Percentiles rank a stretch among this genome's conserved stretches.
These are phyloP conservation scores for Hemitrygon akajei DNA, from an alignment of 2,797 vertebrate species.

Conservation along the genomic window DNA sequence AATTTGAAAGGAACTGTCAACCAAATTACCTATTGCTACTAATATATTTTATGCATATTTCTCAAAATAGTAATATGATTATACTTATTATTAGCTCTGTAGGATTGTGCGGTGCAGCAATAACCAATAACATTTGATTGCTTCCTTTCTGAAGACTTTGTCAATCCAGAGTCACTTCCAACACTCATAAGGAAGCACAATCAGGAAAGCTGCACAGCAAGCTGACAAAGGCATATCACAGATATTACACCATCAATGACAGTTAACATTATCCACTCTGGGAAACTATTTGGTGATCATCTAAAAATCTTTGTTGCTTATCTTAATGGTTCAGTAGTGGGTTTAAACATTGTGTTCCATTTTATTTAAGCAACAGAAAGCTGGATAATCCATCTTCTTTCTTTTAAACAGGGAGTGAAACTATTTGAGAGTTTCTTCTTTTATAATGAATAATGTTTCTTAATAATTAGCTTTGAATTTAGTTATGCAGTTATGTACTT, in stretches of 20 bases:
- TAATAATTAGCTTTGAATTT: background rate
- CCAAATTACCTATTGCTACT: background rate
- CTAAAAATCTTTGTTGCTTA: background rate
- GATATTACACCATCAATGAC: background rate
- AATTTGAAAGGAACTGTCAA: background rate
- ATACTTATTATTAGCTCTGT: background rate
- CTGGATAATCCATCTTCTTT: background rate
- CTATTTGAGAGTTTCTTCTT: background rate
- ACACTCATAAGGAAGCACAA: background rate
- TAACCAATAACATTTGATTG: background rate
- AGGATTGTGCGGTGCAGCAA: background rate
- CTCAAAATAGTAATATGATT: background rate
- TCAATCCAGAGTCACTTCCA: background rate
- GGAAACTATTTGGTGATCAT: background rate
- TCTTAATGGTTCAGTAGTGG: background rate
- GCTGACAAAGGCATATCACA: background rate
- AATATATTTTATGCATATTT: background rate
- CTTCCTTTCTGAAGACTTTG: background rate
- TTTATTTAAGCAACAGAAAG: too few species aligned
- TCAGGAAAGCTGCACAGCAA: background rate
- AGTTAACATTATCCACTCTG: background rate
- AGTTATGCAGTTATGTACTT: background rate
- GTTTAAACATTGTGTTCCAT: background rate
- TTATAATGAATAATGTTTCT: background rate
- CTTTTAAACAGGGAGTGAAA: background rate